Evolutionary conservation across 2,888 invertebrate species (phyloP).

Genomic region (Morpho deidamia): DNA sequence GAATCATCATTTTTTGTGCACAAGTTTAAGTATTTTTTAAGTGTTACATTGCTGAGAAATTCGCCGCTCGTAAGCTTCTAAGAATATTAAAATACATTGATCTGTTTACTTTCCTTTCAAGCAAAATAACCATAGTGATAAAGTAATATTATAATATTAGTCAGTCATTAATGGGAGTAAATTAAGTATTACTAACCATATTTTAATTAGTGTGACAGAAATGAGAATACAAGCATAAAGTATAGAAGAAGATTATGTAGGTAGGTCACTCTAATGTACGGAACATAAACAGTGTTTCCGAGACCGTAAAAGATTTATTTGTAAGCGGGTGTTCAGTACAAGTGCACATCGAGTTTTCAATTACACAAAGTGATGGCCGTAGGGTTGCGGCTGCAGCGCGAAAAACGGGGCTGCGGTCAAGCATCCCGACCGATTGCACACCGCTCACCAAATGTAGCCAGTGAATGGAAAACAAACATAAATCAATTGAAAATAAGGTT

Average conservation of each 20-base stretch:
- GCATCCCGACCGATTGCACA: constrained; percentile 62
- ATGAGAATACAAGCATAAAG: no score
- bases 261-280: not conserved
- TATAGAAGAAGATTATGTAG: not conserved
- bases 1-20: no score
- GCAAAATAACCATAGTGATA: no score
- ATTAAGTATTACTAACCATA: no score
- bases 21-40: no score
- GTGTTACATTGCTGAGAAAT: no score
- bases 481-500: constrained; percentile 50
- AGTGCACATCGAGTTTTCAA: constrained; percentile 76
- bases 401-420: constrained; percentile 65
- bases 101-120: no score
- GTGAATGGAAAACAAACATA: constrained; percentile 45
- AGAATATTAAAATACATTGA: no score
- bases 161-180: no score
- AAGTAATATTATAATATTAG: no score
- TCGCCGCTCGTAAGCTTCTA: no score
- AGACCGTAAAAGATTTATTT: constrained; percentile 57
- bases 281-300: constrained; percentile 25
- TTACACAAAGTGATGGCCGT: constrained; percentile 73
- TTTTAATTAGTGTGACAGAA: no score
- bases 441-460: constrained; percentile 40
- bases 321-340: constrained; percentile 61
- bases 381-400: constrained; percentile 58